Evolutionary conservation across 23 tunicate genomes (phyloP).

Genomic region (Botrylloides violaceus): DNA sequence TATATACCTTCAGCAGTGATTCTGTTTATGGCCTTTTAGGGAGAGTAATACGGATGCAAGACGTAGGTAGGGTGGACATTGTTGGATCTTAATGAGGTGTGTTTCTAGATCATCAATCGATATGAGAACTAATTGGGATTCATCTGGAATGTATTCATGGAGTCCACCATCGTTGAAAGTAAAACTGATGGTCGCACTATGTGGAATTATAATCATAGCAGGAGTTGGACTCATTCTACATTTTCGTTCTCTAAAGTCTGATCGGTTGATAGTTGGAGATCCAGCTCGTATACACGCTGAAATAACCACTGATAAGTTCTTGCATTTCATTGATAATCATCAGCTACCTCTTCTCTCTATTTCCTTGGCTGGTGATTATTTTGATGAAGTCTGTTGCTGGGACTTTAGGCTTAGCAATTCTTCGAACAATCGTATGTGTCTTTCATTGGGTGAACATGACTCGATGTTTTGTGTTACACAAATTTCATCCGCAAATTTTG

Average conservation of each 20-base stretch:
- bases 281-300: background rate
- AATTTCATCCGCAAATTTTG: too few species aligned
- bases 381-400: too few species aligned
- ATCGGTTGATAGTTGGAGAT: background rate
- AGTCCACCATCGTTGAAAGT: background rate
- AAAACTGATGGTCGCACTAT: background rate
- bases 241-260: background rate
- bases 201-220: conserved; percentile 8
- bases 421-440: too few species aligned
- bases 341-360: background rate
- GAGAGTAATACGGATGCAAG: too few species aligned
- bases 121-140: background rate
- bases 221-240: conserved; percentile 3
- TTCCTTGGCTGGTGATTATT: background rate
- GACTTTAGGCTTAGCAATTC: too few species aligned
- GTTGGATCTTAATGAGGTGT: too few species aligned
- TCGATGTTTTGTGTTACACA: too few species aligned
- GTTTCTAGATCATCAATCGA: background rate
- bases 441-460: too few species aligned
- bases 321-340: background rate
- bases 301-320: background rate
- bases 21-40: too few species aligned
- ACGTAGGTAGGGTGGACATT: too few species aligned
- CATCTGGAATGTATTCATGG: background rate
- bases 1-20: too few species aligned